Conservation (phyloP, 2,113 vertebrate species). For the Triplophysa siluroides region DNA sequence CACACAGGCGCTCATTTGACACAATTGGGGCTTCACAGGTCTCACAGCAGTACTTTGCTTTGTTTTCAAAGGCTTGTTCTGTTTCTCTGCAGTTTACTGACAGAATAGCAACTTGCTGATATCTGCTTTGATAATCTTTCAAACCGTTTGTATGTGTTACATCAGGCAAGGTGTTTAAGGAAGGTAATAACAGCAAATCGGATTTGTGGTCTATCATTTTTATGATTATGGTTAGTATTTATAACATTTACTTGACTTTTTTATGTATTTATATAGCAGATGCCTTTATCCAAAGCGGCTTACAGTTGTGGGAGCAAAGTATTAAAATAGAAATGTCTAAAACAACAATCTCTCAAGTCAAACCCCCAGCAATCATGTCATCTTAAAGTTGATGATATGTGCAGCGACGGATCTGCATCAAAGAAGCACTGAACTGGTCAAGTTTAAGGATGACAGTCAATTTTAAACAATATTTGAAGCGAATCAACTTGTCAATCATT, state of each 20-base stretch:
- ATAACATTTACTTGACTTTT: too few relatives aligned
- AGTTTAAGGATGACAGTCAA: conserved; percentile 38
- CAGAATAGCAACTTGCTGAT: not conserved
- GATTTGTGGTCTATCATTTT: not conserved
- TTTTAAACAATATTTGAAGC: conserved; percentile 4
- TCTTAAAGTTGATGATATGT: not conserved
- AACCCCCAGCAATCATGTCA: not conserved
- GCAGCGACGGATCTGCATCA: conserved; percentile 14
- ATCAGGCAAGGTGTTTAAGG: not conserved
- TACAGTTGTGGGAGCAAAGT: too few relatives aligned
- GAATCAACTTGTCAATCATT: conserved; percentile 29
- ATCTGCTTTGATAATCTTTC: not conserved
- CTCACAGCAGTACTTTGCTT: not conserved
- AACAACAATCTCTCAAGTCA: not conserved
- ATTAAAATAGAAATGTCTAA: too few relatives aligned
- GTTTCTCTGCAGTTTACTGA: conserved; percentile 1
- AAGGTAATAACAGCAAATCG: not conserved
- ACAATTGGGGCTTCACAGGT: not conserved
- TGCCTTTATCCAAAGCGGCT: too few relatives aligned
- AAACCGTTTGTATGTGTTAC: not conserved
- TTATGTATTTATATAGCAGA: too few relatives aligned
- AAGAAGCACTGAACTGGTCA: conserved; percentile 10
- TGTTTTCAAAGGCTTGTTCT: not conserved
- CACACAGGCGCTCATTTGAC: conserved; percentile 14
- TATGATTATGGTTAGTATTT: too few relatives aligned